A percentile compares a stretch with the other conserved stretches of the same genome.
phyloP scores from a whole-genome alignment of 2,797 vertebrate genomes.

The Adelosebastes latens region DNA sequence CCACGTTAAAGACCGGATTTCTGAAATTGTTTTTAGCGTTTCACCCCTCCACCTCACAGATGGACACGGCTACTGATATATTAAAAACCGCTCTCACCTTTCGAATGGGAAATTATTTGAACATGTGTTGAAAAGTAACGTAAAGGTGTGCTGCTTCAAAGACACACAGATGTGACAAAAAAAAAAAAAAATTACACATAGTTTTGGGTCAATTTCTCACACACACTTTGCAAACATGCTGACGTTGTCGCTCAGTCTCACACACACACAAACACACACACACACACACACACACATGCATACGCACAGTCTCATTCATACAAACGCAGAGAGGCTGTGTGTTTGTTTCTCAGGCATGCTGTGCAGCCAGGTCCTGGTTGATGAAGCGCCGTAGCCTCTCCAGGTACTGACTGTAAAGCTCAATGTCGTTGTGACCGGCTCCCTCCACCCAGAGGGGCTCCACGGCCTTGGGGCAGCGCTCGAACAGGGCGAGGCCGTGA shows the following conservation, averaged over 20 bases:
- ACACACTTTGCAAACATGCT: conserved; percentile 49
- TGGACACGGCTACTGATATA: conserved; percentile 20
- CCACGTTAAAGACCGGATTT: conserved; percentile 12
- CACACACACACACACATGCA: conserved; percentile 22
- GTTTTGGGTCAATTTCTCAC: conserved; percentile 36
- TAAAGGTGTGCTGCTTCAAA: conserved; percentile 65
- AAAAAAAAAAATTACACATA: conserved; percentile 14
- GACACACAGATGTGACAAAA: conserved; percentile 71
- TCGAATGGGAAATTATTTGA: conserved; percentile 40
- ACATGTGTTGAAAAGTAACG: conserved; percentile 49
- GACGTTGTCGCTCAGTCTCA: conserved; percentile 1
- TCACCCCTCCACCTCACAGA: conserved; percentile 15
- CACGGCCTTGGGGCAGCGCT: conserved; percentile 97
- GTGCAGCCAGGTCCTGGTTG: conserved; percentile 93
- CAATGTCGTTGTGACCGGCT: conserved; percentile 98
- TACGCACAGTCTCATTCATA: conserved; percentile 39
- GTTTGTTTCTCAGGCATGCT: conserved; percentile 84
- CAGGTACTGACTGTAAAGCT: conserved; percentile 99
- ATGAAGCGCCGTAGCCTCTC: conserved; percentile 98
- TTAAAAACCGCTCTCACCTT: conserved; percentile 48
- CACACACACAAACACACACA: neutral
- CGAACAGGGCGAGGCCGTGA: conserved; percentile 94
- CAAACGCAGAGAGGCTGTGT: conserved; percentile 52
- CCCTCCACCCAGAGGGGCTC: conserved; percentile 99
- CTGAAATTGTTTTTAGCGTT: conserved; percentile 34